Conservation (phyloP, 2,888 invertebrate species). For the Troides aeacus region DNA sequence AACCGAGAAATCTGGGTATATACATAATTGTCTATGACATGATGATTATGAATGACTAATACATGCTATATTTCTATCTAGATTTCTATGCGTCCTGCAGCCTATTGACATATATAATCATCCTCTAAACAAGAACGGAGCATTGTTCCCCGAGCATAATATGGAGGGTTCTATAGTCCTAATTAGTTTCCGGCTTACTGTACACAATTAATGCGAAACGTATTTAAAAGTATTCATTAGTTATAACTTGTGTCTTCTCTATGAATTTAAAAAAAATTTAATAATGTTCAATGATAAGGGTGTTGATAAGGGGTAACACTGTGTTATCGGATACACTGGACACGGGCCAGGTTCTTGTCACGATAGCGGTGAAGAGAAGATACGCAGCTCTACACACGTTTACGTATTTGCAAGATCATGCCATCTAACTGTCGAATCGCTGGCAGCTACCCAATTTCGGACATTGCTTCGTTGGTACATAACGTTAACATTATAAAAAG, state of each 20-base stretch:
- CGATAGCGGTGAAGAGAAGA: constrained; percentile 10
- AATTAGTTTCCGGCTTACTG: background rate
- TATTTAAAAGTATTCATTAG: background rate
- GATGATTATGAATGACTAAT: background rate
- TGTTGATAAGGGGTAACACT: background rate
- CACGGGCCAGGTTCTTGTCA: constrained; percentile 27
- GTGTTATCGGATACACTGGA: constrained; percentile 13
- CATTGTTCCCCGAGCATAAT: background rate
- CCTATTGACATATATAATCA: background rate
- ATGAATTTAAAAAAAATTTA: background rate
- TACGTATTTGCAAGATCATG: constrained; percentile 25
- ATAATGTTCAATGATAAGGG: background rate
- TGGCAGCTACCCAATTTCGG: constrained; percentile 15
- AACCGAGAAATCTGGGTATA: background rate
- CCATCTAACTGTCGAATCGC: constrained; percentile 10
- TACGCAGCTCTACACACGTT: constrained; percentile 26
- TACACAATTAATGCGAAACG: background rate
- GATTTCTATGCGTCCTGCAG: background rate
- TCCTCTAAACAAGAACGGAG: background rate
- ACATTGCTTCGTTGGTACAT: background rate
- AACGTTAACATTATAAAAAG: background rate
- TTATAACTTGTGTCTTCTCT: background rate
- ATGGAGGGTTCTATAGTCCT: background rate
- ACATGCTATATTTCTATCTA: background rate
- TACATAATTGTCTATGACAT: background rate